These are phyloP conservation scores for Xenotilapia flavipinnis DNA, from an alignment of 2,113 vertebrate genomes.

Conservation along the genomic window DNA sequence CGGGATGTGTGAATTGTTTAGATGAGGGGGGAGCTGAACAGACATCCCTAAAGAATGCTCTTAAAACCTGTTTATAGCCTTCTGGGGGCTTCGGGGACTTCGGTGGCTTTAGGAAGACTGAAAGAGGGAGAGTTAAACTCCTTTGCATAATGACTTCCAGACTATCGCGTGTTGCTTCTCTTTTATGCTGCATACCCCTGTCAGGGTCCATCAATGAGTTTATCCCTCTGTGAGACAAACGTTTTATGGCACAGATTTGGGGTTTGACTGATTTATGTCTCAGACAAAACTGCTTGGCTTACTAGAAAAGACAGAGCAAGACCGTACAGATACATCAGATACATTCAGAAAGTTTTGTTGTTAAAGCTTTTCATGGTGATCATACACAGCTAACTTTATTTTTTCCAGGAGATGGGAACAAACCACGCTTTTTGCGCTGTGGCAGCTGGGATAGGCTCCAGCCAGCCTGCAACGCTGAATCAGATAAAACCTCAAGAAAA, in stretches of 20 bases:
- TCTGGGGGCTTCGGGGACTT: neutral
- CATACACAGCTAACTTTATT: neutral
- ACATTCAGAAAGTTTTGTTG: neutral
- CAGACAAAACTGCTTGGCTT: neutral
- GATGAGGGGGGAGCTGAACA: neutral
- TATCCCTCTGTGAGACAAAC: constrained; percentile 18
- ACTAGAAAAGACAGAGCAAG: neutral
- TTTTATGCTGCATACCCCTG: neutral
- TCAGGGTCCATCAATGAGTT: constrained; percentile 8
- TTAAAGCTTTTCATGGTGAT: neutral
- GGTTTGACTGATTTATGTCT: constrained; percentile 27
- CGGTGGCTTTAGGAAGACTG: constrained; percentile 22
- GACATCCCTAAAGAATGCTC: constrained; percentile 20
- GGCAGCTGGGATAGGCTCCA: neutral
- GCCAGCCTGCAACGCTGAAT: neutral
- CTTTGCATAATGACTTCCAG: constrained; percentile 60
- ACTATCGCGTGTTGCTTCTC: constrained; percentile 1
- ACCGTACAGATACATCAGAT: neutral
- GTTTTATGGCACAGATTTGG: constrained; percentile 24
- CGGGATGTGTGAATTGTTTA: neutral
- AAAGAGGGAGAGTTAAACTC: neutral
- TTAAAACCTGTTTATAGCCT: constrained; percentile 24
- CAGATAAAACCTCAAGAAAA: neutral
- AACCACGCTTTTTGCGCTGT: neutral
- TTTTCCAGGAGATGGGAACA: neutral